A percentile compares a stretch with the other conserved stretches of the same genome.
Evolutionary conservation across 2,888 invertebrate genomes (phyloP).

Genomic region (Suillia variegata): DNA sequence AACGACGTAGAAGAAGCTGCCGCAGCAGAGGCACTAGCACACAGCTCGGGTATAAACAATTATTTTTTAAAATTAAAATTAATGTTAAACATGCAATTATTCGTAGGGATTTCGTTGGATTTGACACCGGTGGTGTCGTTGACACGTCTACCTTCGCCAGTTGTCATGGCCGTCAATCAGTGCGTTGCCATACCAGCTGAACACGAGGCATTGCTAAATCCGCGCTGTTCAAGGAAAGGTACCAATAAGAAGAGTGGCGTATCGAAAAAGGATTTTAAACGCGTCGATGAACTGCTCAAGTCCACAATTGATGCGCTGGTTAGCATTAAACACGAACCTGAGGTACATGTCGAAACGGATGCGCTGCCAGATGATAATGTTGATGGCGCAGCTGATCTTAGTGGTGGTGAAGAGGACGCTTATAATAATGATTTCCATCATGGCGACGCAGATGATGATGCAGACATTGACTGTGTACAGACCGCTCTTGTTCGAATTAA

Average conservation of each 20-base stretch:
- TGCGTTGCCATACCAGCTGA: constrained; percentile 18
- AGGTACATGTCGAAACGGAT: constrained; percentile 39
- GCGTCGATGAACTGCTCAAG: constrained; percentile 54
- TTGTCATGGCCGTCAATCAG: constrained; percentile 38
- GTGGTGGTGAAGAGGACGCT: constrained; percentile 24
- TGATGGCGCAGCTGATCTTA: constrained; percentile 34
- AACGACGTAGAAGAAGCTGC: constrained; percentile 43
- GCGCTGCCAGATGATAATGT: constrained; percentile 12
- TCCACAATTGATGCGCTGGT: constrained; percentile 55
- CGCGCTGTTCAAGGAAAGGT: constrained; percentile 22
- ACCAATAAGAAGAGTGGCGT: constrained; percentile 46
- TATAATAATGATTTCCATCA: constrained; percentile 20
- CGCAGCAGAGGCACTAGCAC: constrained; percentile 29
- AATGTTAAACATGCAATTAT: no score
- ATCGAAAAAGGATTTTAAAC: constrained; percentile 51
- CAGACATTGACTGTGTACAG: constrained; percentile 31
- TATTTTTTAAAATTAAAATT: no score
- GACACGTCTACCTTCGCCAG: constrained; percentile 47
- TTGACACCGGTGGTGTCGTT: constrained; percentile 46
- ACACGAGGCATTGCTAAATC: constrained; percentile 2
- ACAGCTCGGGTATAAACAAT: constrained; percentile 22
- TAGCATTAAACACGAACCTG: constrained; percentile 58
- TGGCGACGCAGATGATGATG: constrained; percentile 24
- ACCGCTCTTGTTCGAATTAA: constrained; percentile 35
- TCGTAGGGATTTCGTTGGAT: constrained; percentile 29